phyloP scores from a whole-genome alignment of 1,140 invertebrate genomes.

The Atta colombica region DNA sequence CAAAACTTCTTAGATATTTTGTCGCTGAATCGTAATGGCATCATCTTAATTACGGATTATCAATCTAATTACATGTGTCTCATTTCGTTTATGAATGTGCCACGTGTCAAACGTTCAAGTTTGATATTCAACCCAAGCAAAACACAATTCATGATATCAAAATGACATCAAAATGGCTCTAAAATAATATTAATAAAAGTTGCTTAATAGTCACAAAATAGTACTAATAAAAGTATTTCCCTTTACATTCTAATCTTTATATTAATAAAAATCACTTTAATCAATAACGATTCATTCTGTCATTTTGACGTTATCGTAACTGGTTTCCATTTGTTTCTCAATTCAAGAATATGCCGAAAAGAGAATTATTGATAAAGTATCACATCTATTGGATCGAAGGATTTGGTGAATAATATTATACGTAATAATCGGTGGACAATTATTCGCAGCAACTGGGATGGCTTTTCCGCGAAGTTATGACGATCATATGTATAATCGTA shows the following conservation, averaged over 20 bases:
- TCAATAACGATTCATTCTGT: too few relatives aligned
- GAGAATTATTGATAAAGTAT: slow-evolving; percentile 8
- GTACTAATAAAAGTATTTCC: too few relatives aligned
- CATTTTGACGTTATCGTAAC: too few relatives aligned
- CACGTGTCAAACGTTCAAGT: background rate
- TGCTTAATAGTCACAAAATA: too few relatives aligned
- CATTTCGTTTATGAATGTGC: background rate
- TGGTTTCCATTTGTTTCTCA: background rate
- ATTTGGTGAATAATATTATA: background rate
- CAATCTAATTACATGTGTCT: slow-evolving; percentile 1
- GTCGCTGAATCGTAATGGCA: background rate
- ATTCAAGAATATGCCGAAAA: background rate
- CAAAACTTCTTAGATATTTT: background rate
- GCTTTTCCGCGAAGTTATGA: slow-evolving; percentile 34
- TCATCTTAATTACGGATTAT: background rate
- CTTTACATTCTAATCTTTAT: too few relatives aligned
- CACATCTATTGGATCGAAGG: background rate
- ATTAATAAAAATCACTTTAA: too few relatives aligned
- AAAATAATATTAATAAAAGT: too few relatives aligned
- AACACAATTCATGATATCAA: too few relatives aligned
- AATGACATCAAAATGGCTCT: too few relatives aligned
- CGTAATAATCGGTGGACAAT: slow-evolving; percentile 1
- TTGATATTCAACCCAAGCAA: background rate
- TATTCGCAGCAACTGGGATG: background rate
- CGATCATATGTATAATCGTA: slow-evolving; percentile 14